phyloP scores from a whole-genome alignment of 2,797 vertebrate genomes.

The Clangula hyemalis region DNA sequence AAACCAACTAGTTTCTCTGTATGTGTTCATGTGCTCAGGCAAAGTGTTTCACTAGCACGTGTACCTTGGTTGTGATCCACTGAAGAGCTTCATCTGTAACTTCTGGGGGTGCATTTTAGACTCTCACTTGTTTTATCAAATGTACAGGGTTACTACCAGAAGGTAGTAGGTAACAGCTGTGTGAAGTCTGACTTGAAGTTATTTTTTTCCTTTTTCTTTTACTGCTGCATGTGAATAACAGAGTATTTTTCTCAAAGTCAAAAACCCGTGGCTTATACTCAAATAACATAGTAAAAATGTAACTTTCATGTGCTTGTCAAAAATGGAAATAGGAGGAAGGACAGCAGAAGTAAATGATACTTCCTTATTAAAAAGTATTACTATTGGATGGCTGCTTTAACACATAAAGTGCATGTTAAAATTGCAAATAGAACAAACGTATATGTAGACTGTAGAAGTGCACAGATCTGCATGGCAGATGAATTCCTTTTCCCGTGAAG shows the following conservation, averaged over 20 bases:
- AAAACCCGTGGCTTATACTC: neutral
- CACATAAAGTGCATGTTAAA: neutral
- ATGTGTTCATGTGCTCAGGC: rapidly evolving
- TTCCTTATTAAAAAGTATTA: rapidly evolving
- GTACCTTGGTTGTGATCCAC: no score
- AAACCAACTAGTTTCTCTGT: neutral
- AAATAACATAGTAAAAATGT: rapidly evolving
- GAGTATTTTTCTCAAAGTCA: neutral
- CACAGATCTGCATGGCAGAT: neutral
- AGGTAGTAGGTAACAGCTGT: neutral
- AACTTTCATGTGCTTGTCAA: neutral
- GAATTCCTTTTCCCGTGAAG: neutral
- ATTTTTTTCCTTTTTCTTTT: neutral
- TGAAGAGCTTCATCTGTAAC: no score
- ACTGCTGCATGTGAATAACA: neutral
- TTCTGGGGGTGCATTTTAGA: neutral
- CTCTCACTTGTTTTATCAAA: neutral
- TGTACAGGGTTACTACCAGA: neutral
- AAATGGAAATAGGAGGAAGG: neutral
- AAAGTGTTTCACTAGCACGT: rapidly evolving
- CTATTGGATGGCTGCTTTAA: rapidly evolving
- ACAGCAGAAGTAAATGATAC: neutral
- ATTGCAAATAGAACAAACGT: rapidly evolving
- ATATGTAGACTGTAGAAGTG: rapidly evolving
- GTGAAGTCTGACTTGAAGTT: neutral